Conservation (phyloP, 2,113 vertebrate genomes). For the Megaleporinus macrocephalus region DNA sequence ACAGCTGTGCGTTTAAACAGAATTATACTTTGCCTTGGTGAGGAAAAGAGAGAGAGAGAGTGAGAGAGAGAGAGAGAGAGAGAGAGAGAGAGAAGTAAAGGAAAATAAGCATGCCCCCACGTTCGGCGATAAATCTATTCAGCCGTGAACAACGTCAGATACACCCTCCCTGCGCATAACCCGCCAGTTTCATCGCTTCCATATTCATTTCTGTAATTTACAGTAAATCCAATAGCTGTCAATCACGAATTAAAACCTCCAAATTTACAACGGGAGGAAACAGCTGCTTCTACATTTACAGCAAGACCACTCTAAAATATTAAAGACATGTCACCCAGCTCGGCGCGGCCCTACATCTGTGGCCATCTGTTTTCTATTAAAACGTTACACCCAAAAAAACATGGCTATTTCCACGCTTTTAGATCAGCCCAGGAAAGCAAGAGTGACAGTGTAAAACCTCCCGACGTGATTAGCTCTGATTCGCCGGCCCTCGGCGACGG, state of each 20-base stretch:
- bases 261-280: constrained; percentile 77
- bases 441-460: constrained; percentile 56
- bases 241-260: constrained; percentile 71
- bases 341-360: constrained; percentile 73
- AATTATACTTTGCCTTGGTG: constrained; percentile 36
- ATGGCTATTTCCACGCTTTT: constrained; percentile 68
- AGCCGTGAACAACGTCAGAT: constrained; percentile 59
- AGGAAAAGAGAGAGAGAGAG: constrained; percentile 2
- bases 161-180: constrained; percentile 13
- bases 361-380: constrained; percentile 83
- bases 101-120: constrained; percentile 71
- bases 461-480: constrained; percentile 58
- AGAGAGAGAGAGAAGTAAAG: constrained; percentile 62
- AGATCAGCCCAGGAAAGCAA: constrained; percentile 60
- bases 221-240: constrained; percentile 83
- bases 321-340: constrained; percentile 78
- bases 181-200: constrained; percentile 70
- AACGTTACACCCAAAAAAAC: constrained; percentile 73
- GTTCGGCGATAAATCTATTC: constrained; percentile 68
- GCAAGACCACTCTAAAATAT: constrained; percentile 85
- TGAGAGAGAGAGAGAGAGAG: constrained; percentile 57
- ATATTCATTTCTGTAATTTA: constrained; percentile 83
- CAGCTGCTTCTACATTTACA: constrained; percentile 82
- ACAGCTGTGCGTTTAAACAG: constrained; percentile 62
- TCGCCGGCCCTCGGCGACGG: constrained; percentile 33